Conservation (phyloP, 1,140 invertebrate genomes). For the Neodiprion virginianus region DNA sequence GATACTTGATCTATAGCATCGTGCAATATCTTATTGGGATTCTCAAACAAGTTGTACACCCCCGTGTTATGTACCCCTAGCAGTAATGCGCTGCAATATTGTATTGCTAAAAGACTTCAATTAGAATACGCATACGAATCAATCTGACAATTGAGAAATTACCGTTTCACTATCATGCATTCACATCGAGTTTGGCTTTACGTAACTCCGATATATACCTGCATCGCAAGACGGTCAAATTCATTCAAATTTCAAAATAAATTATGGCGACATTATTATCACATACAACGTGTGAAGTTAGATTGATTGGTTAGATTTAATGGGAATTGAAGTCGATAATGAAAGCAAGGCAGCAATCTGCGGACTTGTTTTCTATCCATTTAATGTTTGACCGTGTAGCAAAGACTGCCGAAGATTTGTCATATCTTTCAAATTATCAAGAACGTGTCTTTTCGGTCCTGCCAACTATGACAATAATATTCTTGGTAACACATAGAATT, state of each 20-base stretch:
- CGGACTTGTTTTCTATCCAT: not conserved
- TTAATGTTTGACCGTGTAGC: not conserved
- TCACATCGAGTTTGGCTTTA: not conserved
- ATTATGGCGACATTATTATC: not conserved
- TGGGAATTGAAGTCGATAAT: not conserved
- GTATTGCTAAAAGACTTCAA: too few species aligned
- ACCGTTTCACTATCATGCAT: not conserved
- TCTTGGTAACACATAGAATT: not conserved
- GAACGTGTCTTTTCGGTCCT: not conserved
- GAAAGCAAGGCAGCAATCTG: not conserved
- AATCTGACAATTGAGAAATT: not conserved
- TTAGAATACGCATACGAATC: not conserved
- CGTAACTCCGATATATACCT: not conserved
- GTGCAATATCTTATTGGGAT: too few species aligned
- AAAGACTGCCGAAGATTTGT: not conserved
- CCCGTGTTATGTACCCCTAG: too few species aligned
- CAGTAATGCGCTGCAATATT: too few species aligned
- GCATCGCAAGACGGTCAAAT: not conserved
- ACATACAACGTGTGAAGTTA: not conserved
- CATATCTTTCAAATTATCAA: not conserved
- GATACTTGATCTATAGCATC: too few species aligned
- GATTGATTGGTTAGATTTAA: not conserved
- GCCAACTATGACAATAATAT: constrained; percentile 1
- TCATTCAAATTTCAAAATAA: not conserved
- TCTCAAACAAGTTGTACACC: too few species aligned